Evolutionary conservation across 2,797 vertebrate genomes (phyloP).

Genomic region (Novumbra hubbsi): DNA sequence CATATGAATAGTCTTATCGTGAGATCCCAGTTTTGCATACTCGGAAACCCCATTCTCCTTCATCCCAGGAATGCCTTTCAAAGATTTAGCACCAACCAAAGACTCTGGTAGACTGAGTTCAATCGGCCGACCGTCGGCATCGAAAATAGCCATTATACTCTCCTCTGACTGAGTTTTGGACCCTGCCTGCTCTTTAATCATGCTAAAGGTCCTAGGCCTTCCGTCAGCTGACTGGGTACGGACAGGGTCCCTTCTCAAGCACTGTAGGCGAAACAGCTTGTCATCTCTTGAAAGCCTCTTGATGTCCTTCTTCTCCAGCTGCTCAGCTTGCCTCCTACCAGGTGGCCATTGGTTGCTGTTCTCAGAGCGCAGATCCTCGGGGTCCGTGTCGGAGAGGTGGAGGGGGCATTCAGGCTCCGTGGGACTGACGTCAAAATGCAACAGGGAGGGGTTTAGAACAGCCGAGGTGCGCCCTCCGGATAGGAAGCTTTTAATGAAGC

Average conservation of each 20-base stretch:
- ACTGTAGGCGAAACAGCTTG: conserved; percentile 61
- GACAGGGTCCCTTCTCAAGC: conserved; percentile 67
- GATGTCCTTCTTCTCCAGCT: conserved; percentile 60
- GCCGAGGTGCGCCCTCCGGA: conserved; percentile 68
- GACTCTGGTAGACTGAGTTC: conserved; percentile 79
- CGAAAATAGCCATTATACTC: conserved; percentile 78
- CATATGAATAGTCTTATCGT: conserved; percentile 73
- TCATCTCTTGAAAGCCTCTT: conserved; percentile 62
- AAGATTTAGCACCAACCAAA: conserved; percentile 60
- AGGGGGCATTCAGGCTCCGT: conserved; percentile 50
- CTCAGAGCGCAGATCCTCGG: conserved; percentile 73
- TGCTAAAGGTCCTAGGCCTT: conserved; percentile 73
- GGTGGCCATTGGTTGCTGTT: conserved; percentile 70
- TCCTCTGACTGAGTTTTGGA: conserved; percentile 83
- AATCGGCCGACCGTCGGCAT: conserved; percentile 82
- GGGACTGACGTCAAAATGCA: conserved; percentile 60
- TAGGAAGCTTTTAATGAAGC: conserved; percentile 77
- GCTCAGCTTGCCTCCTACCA: conserved; percentile 62
- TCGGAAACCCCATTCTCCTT: conserved; percentile 53
- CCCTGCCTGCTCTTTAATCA: conserved; percentile 76
- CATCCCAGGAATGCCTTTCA: conserved; percentile 65
- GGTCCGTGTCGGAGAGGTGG: conserved; percentile 78
- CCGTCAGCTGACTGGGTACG: conserved; percentile 68
- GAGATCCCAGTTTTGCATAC: conserved; percentile 68
- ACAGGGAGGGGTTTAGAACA: conserved; percentile 56